Base-by-base conservation (phyloP, 1,140 invertebrate genomes). In the Aphelinus certus region DNA sequence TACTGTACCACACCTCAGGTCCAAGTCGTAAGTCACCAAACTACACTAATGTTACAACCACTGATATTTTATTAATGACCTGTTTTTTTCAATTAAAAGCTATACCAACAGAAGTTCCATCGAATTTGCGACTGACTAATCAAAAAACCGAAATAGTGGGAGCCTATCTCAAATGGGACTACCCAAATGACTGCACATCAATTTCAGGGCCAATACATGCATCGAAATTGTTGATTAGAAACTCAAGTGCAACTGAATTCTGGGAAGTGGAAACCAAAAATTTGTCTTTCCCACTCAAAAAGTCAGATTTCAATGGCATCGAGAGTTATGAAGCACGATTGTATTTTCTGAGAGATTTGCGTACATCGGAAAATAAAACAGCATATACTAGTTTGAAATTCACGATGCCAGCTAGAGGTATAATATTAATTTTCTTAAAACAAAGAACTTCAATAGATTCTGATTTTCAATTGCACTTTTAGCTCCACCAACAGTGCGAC, bases 401-500 rank as follows among this genome's bases (percentile, higher is more conserved):
- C 42, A 63, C 43, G 5, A 45, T 68, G 26, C 64, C 65, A 5
- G 42, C 69, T n/a, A 67, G 75, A 76, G 69, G 70, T 76, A 60
- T 58, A 46, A 47, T 46, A 57, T 1, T 3, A 67, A 55, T 63
- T 9, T 6, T 53, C 51, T 9, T 53, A 53, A 53, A 9, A 6
- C 4, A 6, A 53, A 6, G 51, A 53, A 53, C 9, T 4, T 53
- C 51, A 9, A 6, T 53, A 53, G 9, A 53, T 53, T 53, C 51
- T 9, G 9, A 53, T 53, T 9, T 6, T 53, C 51, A 53, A 53
- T 53, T 53, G 4, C 9, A 4, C 51, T 53, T 58, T 56, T 2
- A 76, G 74, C 60, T 42, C 75, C 75, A 68, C 58, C 58, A 63
- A n/a, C 69, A 62, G 53, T 76, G 1, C 57, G 3, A 46, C 56